phyloP scores from a whole-genome alignment of 2,113 vertebrate species.

The Burhinus oedicnemus region DNA sequence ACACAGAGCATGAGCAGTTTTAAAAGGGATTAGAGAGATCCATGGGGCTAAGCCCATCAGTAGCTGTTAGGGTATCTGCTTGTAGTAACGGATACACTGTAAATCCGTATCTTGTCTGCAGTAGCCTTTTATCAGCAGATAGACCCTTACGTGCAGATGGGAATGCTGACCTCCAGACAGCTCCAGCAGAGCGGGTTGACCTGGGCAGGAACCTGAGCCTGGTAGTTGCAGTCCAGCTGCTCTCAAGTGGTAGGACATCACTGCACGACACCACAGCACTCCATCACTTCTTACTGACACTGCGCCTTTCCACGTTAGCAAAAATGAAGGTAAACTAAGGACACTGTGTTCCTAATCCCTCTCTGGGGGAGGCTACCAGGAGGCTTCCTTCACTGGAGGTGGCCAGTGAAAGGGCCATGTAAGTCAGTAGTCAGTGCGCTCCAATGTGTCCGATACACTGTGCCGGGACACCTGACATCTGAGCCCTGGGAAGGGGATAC shows the following conservation, averaged over 20 bases:
- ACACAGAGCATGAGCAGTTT: neutral
- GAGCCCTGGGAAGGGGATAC: neutral
- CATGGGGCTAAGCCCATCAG: neutral
- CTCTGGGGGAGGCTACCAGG: neutral
- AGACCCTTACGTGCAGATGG: neutral
- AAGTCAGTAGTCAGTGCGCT: neutral
- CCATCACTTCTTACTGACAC: neutral
- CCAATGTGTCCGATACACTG: fast-evolving
- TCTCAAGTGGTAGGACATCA: fast-evolving
- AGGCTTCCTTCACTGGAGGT: neutral
- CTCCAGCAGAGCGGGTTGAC: neutral
- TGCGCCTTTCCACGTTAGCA: fast-evolving
- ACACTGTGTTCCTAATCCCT: neutral
- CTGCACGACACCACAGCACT: fast-evolving
- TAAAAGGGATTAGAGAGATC: neutral
- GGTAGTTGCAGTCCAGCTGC: neutral
- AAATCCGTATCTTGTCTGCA: neutral
- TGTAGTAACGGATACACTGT: neutral
- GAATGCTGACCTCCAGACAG: neutral
- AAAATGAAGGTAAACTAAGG: neutral
- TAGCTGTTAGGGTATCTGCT: neutral
- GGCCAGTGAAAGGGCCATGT: neutral
- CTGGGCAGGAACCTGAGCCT: neutral
- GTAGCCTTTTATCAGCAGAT: neutral
- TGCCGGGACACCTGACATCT: fast-evolving